Conservation (phyloP, 2,797 vertebrate species). For the Micrastur ruficollis region DNA sequence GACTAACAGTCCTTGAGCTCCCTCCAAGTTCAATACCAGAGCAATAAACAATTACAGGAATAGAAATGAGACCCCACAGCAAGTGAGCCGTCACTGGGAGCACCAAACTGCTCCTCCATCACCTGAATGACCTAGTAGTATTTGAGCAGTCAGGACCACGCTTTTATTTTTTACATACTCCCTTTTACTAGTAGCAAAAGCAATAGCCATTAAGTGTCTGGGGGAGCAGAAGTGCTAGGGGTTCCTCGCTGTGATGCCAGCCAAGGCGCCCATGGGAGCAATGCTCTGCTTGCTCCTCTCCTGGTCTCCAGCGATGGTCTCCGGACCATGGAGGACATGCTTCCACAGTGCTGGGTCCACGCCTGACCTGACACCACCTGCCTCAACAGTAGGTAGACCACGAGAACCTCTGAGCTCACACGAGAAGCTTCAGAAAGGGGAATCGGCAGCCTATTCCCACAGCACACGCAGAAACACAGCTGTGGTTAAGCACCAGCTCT, state of each 20-base stretch:
- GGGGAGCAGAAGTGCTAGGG: background rate
- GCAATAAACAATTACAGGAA: background rate
- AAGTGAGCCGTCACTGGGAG: background rate
- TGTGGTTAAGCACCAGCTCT: conserved; percentile 13
- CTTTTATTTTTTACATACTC: background rate
- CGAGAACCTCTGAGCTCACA: rapidly evolving
- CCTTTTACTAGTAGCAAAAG: background rate
- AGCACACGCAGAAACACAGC: background rate
- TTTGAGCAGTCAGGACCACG: background rate
- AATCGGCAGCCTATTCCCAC: background rate
- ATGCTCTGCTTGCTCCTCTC: background rate
- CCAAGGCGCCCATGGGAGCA: rapidly evolving
- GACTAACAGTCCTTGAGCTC: background rate
- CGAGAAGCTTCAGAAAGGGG: background rate
- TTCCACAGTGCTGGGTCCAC: background rate
- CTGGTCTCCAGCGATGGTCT: background rate
- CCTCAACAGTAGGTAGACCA: background rate
- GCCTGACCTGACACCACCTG: background rate
- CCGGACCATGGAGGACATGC: background rate
- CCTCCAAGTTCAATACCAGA: background rate
- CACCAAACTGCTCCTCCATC: background rate
- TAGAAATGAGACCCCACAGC: background rate
- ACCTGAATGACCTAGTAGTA: no score
- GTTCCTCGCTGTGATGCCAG: rapidly evolving
- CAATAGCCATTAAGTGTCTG: rapidly evolving